Evolutionary conservation across 2,888 invertebrate genomes (phyloP).

Genomic region (Drepana falcataria): DNA sequence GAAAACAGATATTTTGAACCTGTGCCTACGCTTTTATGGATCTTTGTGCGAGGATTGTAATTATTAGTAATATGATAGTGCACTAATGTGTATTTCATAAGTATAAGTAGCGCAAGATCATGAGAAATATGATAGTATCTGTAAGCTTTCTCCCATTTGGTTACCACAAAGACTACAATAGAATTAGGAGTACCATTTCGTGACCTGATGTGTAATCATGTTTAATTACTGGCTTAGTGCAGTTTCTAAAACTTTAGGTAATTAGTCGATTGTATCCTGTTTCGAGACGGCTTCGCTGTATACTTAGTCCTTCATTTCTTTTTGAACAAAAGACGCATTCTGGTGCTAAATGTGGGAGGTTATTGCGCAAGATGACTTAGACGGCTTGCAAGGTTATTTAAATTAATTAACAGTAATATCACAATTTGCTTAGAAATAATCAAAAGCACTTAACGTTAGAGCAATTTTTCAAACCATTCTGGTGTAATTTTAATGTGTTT

Average conservation of each 20-base stretch:
- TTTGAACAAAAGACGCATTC: conserved; percentile 33
- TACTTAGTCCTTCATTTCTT: conserved; percentile 18
- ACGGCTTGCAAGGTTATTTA: conserved; percentile 35
- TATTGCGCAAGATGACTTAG: conserved; percentile 39
- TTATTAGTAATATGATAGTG: too few relatives aligned
- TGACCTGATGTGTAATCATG: neutral
- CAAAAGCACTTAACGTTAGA: neutral
- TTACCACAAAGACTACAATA: neutral
- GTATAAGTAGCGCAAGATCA: too few relatives aligned
- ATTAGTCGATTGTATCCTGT: conserved; percentile 5
- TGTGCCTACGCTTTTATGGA: too few relatives aligned
- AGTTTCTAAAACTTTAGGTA: conserved; percentile 10
- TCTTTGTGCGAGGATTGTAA: too few relatives aligned
- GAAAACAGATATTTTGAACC: too few relatives aligned
- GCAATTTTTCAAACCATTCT: neutral
- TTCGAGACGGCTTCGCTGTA: conserved; percentile 11
- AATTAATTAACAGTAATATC: conserved; percentile 39
- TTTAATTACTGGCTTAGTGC: conserved; percentile 3
- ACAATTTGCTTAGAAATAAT: neutral
- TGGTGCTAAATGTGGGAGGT: conserved; percentile 27
- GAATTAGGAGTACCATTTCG: neutral
- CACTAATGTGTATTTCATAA: too few relatives aligned
- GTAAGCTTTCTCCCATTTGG: neutral
- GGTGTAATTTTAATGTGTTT: conserved; percentile 1
- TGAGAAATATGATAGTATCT: too few relatives aligned